phyloP scores from a whole-genome alignment of 1,140 invertebrate genomes.

The Chrysoperla carnea region DNA sequence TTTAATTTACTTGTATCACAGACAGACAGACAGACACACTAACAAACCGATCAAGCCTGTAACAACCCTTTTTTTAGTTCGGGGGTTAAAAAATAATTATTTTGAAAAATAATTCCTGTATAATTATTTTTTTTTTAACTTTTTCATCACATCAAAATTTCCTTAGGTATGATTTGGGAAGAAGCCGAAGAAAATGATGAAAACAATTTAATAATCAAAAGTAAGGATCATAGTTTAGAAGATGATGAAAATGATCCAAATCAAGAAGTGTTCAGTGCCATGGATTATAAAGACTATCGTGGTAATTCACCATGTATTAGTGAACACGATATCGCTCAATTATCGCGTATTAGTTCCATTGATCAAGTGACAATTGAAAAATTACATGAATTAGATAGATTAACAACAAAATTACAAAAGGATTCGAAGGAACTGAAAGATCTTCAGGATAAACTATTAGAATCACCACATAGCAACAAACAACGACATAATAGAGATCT shows the following conservation, averaged over 20 bases:
- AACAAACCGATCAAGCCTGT: no score
- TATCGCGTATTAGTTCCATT: constrained; percentile 51
- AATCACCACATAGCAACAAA: constrained; percentile 27
- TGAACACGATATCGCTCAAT: constrained; percentile 58
- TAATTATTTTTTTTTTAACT: no score
- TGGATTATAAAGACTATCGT: constrained; percentile 63
- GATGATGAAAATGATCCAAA: constrained; percentile 27
- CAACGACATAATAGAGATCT: constrained; percentile 20
- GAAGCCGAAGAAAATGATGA: constrained; percentile 31
- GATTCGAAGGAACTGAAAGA: constrained; percentile 62
- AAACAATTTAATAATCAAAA: constrained; percentile 6
- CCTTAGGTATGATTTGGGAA: constrained; percentile 69
- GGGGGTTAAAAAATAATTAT: no score
- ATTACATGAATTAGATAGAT: constrained; percentile 55
- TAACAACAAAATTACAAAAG: constrained; percentile 56
- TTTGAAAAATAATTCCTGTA: no score
- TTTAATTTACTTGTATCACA: no score
- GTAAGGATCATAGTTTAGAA: constrained; percentile 25
- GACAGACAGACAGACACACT: no score
- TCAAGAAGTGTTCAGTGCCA: constrained; percentile 52
- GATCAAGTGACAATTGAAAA: constrained; percentile 60
- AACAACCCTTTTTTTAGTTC: no score
- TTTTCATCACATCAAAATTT: no score
- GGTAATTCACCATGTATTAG: constrained; percentile 54
- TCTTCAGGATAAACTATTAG: constrained; percentile 46